phyloP scores from a whole-genome alignment of 2,113 vertebrate genomes.

The Ciconia maguari region DNA sequence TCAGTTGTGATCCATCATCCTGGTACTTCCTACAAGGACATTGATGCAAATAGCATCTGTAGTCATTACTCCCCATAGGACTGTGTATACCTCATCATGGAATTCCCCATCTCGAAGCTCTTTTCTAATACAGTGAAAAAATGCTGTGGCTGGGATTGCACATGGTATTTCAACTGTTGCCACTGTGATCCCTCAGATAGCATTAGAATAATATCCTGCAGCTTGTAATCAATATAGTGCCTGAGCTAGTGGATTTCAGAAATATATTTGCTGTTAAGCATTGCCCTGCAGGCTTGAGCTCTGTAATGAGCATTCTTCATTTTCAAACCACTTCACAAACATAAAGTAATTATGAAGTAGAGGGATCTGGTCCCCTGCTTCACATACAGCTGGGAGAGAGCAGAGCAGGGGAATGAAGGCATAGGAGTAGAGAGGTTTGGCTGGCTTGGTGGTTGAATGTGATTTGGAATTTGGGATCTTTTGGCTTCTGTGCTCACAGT shows the following conservation, averaged over 20 bases:
- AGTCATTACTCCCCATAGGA: constrained; percentile 42
- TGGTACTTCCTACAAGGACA: constrained; percentile 39
- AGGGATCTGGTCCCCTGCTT: constrained; percentile 42
- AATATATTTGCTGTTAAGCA: constrained; percentile 29
- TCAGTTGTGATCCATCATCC: constrained; percentile 50
- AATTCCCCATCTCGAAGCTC: constrained; percentile 52
- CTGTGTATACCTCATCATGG: constrained; percentile 27
- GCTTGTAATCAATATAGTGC: constrained; percentile 26
- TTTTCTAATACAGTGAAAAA: neutral
- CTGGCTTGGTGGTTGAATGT: neutral
- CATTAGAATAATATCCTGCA: constrained; percentile 23
- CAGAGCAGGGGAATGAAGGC: neutral
- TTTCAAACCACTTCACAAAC: constrained; percentile 53
- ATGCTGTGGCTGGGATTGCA: neutral
- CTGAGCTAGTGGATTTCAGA: neutral
- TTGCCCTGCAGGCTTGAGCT: constrained; percentile 58
- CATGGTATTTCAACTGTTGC: constrained; percentile 12
- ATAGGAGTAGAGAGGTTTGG: neutral
- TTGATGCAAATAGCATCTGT: constrained; percentile 54
- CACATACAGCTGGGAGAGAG: neutral
- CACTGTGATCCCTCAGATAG: constrained; percentile 21
- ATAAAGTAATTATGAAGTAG: constrained; percentile 40
- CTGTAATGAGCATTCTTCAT: constrained; percentile 59
- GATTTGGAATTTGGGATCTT: constrained; percentile 49
- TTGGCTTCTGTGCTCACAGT: neutral